Evolutionary conservation across 2,113 vertebrate species (phyloP).

Genomic region (Sorex fumeus): DNA sequence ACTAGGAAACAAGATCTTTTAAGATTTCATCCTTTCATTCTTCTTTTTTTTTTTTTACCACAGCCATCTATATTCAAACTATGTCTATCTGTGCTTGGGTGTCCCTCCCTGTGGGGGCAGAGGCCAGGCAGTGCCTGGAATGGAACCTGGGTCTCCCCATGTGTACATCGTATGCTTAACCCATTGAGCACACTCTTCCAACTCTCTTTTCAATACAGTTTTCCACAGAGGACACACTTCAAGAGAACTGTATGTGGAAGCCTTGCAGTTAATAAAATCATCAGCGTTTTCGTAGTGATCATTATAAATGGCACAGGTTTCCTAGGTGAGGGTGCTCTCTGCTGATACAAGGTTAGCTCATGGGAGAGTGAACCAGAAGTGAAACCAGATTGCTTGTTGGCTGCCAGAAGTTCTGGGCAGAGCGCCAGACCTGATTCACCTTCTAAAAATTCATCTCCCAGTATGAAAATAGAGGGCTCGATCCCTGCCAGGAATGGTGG

Average conservation of each 20-base stretch:
- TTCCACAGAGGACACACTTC: conserved; percentile 52
- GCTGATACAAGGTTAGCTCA: conserved; percentile 74
- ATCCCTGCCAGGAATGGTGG: conserved; percentile 65
- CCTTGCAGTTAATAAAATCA: conserved; percentile 74
- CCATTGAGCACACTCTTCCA: no score
- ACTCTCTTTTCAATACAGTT: conserved; percentile 25
- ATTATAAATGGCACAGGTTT: conserved; percentile 68
- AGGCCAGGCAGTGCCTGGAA: no score
- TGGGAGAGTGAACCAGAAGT: conserved; percentile 74
- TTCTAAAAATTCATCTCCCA: conserved; percentile 83
- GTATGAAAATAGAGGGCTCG: conserved; percentile 79
- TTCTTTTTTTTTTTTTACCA: no score
- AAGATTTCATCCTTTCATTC: conserved; percentile 26
- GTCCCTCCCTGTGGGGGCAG: no score
- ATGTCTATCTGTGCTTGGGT: no score
- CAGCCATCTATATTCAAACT: no score
- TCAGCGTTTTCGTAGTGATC: conserved; percentile 70
- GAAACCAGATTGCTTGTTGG: conserved; percentile 77
- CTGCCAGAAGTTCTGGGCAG: conserved; percentile 76
- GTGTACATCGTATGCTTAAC: no score
- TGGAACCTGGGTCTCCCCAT: no score
- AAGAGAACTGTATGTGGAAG: conserved; percentile 30
- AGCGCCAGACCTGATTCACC: conserved; percentile 79
- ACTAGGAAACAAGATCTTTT: conserved; percentile 15
- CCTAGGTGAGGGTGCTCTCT: conserved; percentile 68